Evolutionary conservation across 2,113 vertebrate species (phyloP).

Genomic region (Ceuthmochares aereus): DNA sequence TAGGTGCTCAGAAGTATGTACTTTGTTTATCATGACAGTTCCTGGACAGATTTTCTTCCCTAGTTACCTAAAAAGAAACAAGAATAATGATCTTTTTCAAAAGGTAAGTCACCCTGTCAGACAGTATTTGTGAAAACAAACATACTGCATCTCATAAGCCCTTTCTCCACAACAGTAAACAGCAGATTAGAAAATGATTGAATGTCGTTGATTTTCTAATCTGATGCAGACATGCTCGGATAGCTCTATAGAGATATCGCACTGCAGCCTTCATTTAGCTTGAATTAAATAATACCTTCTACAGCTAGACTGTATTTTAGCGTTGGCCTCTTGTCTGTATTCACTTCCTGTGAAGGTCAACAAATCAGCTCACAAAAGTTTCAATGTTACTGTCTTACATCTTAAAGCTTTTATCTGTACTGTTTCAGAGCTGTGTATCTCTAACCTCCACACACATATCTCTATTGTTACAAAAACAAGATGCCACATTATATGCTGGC

Average conservation of each 20-base stretch:
- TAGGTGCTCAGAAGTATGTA: not conserved
- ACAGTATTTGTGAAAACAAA: constrained; percentile 16
- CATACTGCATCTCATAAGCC: constrained; percentile 13
- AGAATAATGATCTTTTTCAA: constrained; percentile 25
- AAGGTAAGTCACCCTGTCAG: constrained; percentile 33
- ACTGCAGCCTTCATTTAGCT: not conserved
- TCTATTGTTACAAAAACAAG: not conserved
- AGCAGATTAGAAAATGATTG: constrained; percentile 41
- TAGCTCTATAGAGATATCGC: not conserved
- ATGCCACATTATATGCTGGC: not conserved
- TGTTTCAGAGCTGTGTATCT: not conserved
- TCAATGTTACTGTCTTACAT: not conserved
- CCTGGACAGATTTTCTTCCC: constrained; percentile 35
- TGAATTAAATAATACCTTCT: constrained; percentile 19
- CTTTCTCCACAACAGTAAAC: constrained; percentile 5
- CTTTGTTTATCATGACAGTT: not conserved
- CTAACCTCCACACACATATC: not conserved
- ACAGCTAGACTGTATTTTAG: not conserved
- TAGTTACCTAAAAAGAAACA: not conserved
- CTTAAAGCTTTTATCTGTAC: not conserved
- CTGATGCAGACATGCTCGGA: constrained; percentile 38
- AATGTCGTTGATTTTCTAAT: constrained; percentile 35
- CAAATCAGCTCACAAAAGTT: not conserved
- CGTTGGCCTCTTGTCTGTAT: not conserved
- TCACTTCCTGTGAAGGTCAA: not conserved